Base-by-base conservation (phyloP, 2,888 invertebrate genomes). In the Zootermopsis nevadensis region DNA sequence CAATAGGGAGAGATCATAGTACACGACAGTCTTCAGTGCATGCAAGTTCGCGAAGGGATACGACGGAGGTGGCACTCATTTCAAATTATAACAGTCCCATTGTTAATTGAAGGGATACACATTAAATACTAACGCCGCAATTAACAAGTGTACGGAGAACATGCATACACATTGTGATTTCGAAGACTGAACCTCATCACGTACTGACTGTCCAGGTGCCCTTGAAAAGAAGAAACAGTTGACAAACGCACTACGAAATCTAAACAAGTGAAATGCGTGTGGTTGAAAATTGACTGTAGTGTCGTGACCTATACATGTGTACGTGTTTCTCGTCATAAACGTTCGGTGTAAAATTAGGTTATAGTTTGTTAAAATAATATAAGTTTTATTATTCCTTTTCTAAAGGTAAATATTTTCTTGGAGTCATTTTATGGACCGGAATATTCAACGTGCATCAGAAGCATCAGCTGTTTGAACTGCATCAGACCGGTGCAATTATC, bases 211-310 rank as follows among this genome's bases (percentile, higher is more conserved):
- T 55, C 7, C 6, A 22, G 19, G 27, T 60, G 8, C 60, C 0
- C n/a, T 27, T 27, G 60, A 60, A 48, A 48, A 48, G 19, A 15
- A 19, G 19, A 48, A 60, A 60, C 60, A 60, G 3, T 60, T n/a
- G 60, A 60, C 60, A 12, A 60, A 27, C 60, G 60, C 60, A 27
- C 3, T 60, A 27, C 60, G 60, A 48, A 48, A 4, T 48, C 2
- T 15, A 60, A 60, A 60, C 60, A 60, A n/a, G 60, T 60, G 60
- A 60, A 27, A 27, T 60, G n/a, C 60, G 60, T 60, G 60, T 60
- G 27, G 8, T 6, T 12, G 60, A n/a, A n/a, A n/a, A 60, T 60
- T 60, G 60, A 60, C 60, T 27, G 27, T 27, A 60, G 60, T 27
- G 27, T 27, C n/a, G 60, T 60, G 60, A 60, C 60, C 60, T 60